These are phyloP conservation scores for Platyscapa corneri DNA, from an alignment of 1,140 invertebrate species.

Conservation along the genomic window DNA sequence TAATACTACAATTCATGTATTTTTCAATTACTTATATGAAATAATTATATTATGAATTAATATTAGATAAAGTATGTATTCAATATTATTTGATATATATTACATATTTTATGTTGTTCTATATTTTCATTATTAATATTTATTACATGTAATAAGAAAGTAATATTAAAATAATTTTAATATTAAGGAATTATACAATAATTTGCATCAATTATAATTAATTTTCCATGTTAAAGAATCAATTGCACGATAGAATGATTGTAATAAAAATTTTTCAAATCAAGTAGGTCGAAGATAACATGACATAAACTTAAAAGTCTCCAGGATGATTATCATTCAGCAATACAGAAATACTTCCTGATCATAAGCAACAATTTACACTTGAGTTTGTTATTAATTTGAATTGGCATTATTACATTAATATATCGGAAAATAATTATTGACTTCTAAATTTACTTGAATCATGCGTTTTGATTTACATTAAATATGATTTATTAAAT, in stretches of 20 bases:
- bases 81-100: no score
- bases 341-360: background rate
- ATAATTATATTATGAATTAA: no score
- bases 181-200: background rate
- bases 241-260: background rate
- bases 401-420: background rate
- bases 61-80: no score
- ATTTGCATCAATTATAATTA: background rate
- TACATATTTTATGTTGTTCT: no score
- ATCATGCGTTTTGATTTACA: background rate
- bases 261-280: slow-evolving; percentile 6
- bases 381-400: background rate
- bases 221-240: background rate
- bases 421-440: background rate
- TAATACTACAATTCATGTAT: no score
- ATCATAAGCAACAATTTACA: background rate
- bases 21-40: no score
- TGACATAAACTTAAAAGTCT: background rate
- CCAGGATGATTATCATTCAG: background rate
- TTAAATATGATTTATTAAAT: background rate
- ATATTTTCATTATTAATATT: no score
- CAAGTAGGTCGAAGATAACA: slow-evolving; percentile 10
- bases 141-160: no score
- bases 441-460: background rate
- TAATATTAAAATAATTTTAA: background rate